These are phyloP conservation scores for Stratiolaelaps scimitus DNA, from an alignment of 1,140 invertebrate genomes.

Conservation along the genomic window DNA sequence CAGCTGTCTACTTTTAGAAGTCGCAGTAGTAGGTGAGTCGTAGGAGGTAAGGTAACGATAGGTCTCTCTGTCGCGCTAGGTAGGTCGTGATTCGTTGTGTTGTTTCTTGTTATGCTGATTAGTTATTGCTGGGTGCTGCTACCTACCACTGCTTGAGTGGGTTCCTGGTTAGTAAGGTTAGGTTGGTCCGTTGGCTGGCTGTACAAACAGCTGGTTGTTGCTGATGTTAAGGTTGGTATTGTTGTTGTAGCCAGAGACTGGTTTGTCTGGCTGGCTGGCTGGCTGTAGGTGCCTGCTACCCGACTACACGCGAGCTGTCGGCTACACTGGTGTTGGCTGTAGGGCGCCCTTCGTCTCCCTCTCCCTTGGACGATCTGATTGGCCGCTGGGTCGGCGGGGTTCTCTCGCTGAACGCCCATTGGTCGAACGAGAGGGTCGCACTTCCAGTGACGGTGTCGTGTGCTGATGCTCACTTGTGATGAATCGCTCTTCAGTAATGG, in stretches of 20 bases:
- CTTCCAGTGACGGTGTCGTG: constrained; percentile 21
- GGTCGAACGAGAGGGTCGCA: constrained; percentile 11
- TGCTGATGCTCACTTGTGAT: constrained; percentile 28
- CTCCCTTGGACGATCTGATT: constrained; percentile 14
- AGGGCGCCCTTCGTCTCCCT: constrained; percentile 26
- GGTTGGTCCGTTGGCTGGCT: not conserved
- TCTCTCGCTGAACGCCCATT: not conserved
- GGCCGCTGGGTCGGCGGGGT: not conserved
- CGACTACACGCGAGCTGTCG: not conserved
- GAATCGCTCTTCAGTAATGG: constrained; percentile 28
- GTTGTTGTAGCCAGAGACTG: not conserved
- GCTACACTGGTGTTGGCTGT: not conserved
- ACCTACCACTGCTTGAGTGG: not conserved
- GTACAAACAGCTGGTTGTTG: not conserved
- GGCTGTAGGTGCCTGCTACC: not conserved
- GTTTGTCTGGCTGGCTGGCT: not conserved
- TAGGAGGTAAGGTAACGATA: too few relatives aligned
- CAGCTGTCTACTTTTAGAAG: too few relatives aligned
- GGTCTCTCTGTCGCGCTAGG: too few relatives aligned
- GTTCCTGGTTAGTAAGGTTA: not conserved
- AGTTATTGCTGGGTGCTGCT: too few relatives aligned
- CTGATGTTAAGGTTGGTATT: not conserved
- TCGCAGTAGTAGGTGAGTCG: too few relatives aligned
- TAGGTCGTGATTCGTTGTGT: too few relatives aligned
- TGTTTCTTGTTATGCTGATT: too few relatives aligned